Base-by-base conservation (phyloP, 1,140 invertebrate species). In the Trichomalopsis sarcophagae region DNA sequence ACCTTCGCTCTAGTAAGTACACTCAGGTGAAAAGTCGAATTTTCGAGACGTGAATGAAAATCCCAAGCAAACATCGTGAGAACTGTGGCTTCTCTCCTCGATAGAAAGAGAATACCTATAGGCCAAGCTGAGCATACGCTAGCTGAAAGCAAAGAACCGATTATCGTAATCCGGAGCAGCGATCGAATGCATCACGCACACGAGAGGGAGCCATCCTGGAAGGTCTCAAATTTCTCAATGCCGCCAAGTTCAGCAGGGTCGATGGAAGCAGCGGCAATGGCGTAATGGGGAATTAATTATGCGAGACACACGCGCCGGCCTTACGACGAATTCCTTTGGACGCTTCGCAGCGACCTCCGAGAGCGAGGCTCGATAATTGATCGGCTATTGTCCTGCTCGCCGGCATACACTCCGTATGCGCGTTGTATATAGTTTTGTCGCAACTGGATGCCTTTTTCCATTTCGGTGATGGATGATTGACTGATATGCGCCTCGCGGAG, bases 191-290 rank as follows among this genome's bases (percentile, higher is more conserved):
- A 77, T 77, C n/a, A 17, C 21, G 17, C 73, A 23, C 40, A 11
- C 11, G 33, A 27, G 21, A 21, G 55, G 21, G 55, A 62, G 21
- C 21, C 7, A 17, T 44, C 17, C 17, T 13, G 13, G 73, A 82
- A 76, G 73, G 47, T 66, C 11, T 66, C 11, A 21, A 11, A 47
- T 82, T 74, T 66, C 79, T 40, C 27, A 81, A 81, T 81, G n/a
- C 33, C 33, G 11, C 23, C n/a, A 81, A 81, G 40, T 71, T 73
- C n/a, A 50, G 23, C 23, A 50, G 23, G 23, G 6, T 30, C 14
- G 75, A 69, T 33, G 78, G 55, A 21, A 62, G 55, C 21, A 62
- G 55, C 55, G 55, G 76, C 86, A 86, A 86, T 71, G 23, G 69
- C 69, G 23, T 21, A 33, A 27, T 71, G 10, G 0, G 27, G 2